Percentiles rank a stretch among this genome's conserved stretches.
These are phyloP conservation scores for Staurois parvus DNA, from an alignment of 2,797 vertebrate species.

Conservation along the genomic window DNA sequence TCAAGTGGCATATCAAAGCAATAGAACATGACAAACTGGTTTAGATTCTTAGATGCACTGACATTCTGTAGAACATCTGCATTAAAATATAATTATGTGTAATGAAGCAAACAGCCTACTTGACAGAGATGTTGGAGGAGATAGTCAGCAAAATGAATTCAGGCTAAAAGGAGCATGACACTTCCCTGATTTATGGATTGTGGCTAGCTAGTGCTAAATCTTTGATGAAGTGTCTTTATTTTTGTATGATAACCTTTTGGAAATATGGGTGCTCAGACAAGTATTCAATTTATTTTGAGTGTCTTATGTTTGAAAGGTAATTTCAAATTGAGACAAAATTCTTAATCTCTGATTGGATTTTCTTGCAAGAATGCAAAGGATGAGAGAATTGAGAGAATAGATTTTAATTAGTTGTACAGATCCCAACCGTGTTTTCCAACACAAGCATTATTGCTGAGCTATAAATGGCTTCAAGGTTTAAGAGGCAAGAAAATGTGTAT, in stretches of 20 bases:
- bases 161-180: constrained; percentile 68
- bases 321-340: constrained; percentile 42
- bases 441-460: constrained; percentile 44
- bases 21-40: constrained; percentile 69
- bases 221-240: constrained; percentile 62
- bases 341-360: constrained; percentile 56
- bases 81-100: constrained; percentile 65
- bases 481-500: constrained; percentile 14
- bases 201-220: constrained; percentile 45
- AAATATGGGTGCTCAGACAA: constrained; percentile 50
- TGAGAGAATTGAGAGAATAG: constrained; percentile 26
- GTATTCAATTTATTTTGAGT: constrained; percentile 60
- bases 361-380: constrained; percentile 9
- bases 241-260: constrained; percentile 58
- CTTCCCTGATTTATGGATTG: constrained; percentile 65
- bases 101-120: constrained; percentile 67
- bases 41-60: constrained; percentile 59
- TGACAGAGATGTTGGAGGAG: constrained; percentile 63
- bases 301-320: constrained; percentile 52
- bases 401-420: constrained; percentile 54
- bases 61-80: constrained; percentile 64
- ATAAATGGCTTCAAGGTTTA: constrained; percentile 69
- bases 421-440: constrained; percentile 32
- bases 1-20: constrained; percentile 65
- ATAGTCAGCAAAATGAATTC: constrained; percentile 67